Conservation (phyloP, 2,888 invertebrate genomes). For the Aleiodes alternator region DNA sequence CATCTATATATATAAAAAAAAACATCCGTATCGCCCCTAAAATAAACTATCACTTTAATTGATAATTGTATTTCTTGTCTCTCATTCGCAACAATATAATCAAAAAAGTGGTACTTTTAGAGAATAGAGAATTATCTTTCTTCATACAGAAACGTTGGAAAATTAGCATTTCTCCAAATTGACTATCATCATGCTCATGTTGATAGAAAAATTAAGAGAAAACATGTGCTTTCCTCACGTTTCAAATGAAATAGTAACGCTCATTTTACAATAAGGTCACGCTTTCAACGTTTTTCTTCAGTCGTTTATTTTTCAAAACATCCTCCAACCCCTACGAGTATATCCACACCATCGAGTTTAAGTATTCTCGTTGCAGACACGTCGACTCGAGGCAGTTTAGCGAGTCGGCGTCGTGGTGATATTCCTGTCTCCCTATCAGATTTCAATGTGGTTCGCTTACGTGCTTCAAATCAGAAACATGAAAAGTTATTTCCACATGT, state of each 20-base stretch:
- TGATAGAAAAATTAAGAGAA: constrained; percentile 8
- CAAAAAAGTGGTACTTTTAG: too few species aligned
- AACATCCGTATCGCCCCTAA: too few species aligned
- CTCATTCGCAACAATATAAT: too few species aligned
- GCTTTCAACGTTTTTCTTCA: constrained; percentile 28
- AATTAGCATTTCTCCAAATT: neutral
- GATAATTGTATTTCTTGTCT: too few species aligned
- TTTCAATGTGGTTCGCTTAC: constrained; percentile 73
- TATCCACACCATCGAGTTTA: constrained; percentile 47
- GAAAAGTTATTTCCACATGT: constrained; percentile 67
- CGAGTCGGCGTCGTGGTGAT: constrained; percentile 42
- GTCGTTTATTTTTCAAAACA: constrained; percentile 28
- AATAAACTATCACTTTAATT: too few species aligned
- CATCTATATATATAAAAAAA: too few species aligned
- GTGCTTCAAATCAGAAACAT: constrained; percentile 73
- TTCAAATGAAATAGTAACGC: constrained; percentile 17
- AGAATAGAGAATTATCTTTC: too few species aligned
- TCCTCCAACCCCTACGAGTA: constrained; percentile 8
- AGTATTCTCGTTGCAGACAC: constrained; percentile 64
- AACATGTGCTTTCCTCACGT: neutral
- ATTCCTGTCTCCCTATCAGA: constrained; percentile 67
- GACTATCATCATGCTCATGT: neutral
- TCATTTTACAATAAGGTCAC: constrained; percentile 25
- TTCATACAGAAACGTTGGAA: too few species aligned
- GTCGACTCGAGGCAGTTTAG: constrained; percentile 65